A percentile compares a stretch with the other conserved stretches of the same genome.
These are phyloP conservation scores for Teleogryllus oceanicus DNA, from an alignment of 2,888 invertebrate genomes.

Conservation along the genomic window DNA sequence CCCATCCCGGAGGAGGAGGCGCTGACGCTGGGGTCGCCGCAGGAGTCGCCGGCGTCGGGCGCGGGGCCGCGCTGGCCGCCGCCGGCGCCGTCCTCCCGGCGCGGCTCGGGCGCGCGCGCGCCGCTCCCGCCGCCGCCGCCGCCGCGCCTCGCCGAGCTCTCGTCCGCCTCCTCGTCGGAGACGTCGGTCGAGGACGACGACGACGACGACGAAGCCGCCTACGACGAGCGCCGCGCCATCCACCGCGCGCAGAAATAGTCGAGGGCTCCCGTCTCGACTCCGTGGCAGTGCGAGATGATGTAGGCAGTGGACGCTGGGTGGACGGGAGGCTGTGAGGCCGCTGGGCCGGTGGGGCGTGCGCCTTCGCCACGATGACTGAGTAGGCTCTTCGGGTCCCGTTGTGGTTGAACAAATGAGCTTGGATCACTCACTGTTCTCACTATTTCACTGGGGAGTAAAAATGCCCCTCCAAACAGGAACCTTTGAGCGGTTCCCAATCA, in stretches of 20 bases:
- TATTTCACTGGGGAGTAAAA: too few species aligned
- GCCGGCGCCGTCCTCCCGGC: background rate
- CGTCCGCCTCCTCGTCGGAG: constrained; percentile 59
- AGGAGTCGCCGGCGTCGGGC: constrained; percentile 22
- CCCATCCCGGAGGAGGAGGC: constrained; percentile 67
- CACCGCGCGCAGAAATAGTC: constrained; percentile 27
- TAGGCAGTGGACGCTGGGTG: background rate
- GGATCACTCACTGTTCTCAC: too few species aligned
- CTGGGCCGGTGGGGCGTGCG: too few species aligned
- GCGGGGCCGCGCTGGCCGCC: constrained; percentile 22
- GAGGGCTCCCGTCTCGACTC: constrained; percentile 4
- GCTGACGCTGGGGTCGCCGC: constrained; percentile 44
- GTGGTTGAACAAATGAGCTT: too few species aligned
- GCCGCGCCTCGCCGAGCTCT: constrained; percentile 39
- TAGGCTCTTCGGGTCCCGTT: too few species aligned
- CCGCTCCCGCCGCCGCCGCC: constrained; percentile 44
- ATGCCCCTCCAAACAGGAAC: too few species aligned
- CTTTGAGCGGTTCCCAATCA: too few species aligned
- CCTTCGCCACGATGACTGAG: too few species aligned
- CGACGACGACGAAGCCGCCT: constrained; percentile 46
- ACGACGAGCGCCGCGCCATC: constrained; percentile 29
- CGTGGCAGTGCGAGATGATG: background rate
- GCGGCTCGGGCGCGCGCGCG: constrained; percentile 36
- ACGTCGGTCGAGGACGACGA: constrained; percentile 46
- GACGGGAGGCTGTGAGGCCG: too few species aligned